A percentile compares a stretch with the other conserved stretches of the same genome.
Evolutionary conservation across 2,113 vertebrate species (phyloP).

Genomic region (Cygnus atratus): DNA sequence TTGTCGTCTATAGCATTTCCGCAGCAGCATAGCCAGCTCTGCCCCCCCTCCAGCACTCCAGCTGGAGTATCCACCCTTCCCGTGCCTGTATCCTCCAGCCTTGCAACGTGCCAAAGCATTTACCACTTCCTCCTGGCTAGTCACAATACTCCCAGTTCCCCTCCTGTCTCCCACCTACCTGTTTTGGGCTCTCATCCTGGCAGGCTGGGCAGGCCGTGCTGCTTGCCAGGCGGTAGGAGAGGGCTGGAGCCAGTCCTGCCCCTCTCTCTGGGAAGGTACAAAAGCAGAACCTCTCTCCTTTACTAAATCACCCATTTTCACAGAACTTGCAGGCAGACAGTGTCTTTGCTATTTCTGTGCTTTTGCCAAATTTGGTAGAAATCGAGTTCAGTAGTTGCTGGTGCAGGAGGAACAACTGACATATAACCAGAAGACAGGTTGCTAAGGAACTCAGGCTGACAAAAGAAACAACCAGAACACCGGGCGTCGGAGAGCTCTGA

Average conservation of each 20-base stretch:
- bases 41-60: neutral
- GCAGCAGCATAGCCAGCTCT: neutral
- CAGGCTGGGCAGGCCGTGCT: neutral
- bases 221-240: neutral
- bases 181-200: neutral
- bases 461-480: neutral
- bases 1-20: neutral
- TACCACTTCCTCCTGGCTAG: neutral
- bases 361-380: constrained; percentile 10
- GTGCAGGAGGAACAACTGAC: neutral
- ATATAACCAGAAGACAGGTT: neutral
- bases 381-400: neutral
- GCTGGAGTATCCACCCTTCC: neutral
- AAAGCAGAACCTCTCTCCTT: neutral
- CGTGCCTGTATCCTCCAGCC: neutral
- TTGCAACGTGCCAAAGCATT: neutral
- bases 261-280: neutral
- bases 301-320: neutral
- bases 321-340: neutral
- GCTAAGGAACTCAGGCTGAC: constrained; percentile 16
- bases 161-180: neutral
- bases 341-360: neutral
- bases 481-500: neutral
- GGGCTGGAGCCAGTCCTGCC: neutral
- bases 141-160: neutral